A percentile compares a stretch with the other conserved stretches of the same genome.
These are phyloP conservation scores for Bostrychus sinensis DNA, from an alignment of 2,113 vertebrate species.

Conservation along the genomic window DNA sequence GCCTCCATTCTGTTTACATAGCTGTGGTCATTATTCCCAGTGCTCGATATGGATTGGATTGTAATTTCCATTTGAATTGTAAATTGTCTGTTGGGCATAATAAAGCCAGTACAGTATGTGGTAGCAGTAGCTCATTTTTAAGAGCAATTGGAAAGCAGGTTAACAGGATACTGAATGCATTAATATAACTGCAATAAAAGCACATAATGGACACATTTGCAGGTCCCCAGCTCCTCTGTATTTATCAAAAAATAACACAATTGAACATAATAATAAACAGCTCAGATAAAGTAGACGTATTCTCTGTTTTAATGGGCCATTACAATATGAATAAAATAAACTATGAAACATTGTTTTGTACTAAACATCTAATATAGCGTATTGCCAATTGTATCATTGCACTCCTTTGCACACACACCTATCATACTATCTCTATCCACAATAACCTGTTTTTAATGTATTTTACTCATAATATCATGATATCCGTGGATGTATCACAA, in stretches of 20 bases:
- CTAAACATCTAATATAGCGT: not conserved
- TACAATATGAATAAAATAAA: not conserved
- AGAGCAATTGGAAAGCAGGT: not conserved
- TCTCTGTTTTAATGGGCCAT: not conserved
- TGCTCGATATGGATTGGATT: not conserved
- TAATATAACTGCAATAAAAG: not conserved
- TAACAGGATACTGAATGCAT: constrained; percentile 3
- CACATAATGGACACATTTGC: not conserved
- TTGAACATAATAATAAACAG: not conserved
- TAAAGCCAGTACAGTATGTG: not conserved
- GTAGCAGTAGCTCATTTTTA: not conserved
- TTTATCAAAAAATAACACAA: no score
- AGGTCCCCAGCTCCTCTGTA: not conserved
- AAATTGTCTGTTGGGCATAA: not conserved
- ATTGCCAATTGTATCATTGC: no score
- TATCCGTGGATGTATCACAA: no score
- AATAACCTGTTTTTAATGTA: no score
- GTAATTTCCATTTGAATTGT: constrained; percentile 1
- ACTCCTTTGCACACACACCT: no score
- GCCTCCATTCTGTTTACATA: constrained; percentile 1
- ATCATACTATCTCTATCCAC: no score
- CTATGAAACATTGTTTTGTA: not conserved
- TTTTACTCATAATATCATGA: no score
- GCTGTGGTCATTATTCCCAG: constrained; percentile 5
- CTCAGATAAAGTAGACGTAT: not conserved